Base-by-base conservation (phyloP, 2,888 invertebrate species). In the Nephrotoma flavescens region DNA sequence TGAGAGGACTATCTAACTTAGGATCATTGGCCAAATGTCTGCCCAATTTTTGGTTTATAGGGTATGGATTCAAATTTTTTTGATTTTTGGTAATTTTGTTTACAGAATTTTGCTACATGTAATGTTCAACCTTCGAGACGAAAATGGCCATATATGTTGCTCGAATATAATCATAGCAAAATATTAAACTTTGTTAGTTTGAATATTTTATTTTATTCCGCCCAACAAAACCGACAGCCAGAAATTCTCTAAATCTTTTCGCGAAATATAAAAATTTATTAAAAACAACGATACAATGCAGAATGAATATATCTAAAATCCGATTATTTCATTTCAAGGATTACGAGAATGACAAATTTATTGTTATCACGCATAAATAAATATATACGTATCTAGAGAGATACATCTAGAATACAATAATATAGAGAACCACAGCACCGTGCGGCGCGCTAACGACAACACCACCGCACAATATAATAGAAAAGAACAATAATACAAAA, bases 281-380 rank as follows among this genome's bases (percentile, higher is more conserved):
- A 31, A 71, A 71, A 71, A 31, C 31, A 31, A 71, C 71, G 31
- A 71, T 71, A 6, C 71, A 71, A 71, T 71, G 71, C 52, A 52
- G 15, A 52, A 52, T 52, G 52, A 52, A 52, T 52, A 15, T 71
- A 71, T 71, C 71, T 47, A 31, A 87, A 87, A 87, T 87, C 87
- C 87, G 86, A 87, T 87, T 87, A 86, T 87, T 87, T 87, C 87
- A 87, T 87, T 87, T 86, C 87, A 42, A 42, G 86, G 87, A 87
- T 87, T 87, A 87, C 83, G 86, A 31, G 86, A 71, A 87, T 87
- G 87, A 87, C 87, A 87, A 87, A 87, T 87, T 87, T 87, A 87
- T 87, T 87, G 86, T 87, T 87, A 87, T 87, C 87, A 87, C 9
- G 19, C 9, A 71, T 9, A 31, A n/a, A 6, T 71, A 47, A 5